These are phyloP conservation scores for Neosalanx taihuensis DNA, from an alignment of 2,797 vertebrate genomes.

Conservation along the genomic window DNA sequence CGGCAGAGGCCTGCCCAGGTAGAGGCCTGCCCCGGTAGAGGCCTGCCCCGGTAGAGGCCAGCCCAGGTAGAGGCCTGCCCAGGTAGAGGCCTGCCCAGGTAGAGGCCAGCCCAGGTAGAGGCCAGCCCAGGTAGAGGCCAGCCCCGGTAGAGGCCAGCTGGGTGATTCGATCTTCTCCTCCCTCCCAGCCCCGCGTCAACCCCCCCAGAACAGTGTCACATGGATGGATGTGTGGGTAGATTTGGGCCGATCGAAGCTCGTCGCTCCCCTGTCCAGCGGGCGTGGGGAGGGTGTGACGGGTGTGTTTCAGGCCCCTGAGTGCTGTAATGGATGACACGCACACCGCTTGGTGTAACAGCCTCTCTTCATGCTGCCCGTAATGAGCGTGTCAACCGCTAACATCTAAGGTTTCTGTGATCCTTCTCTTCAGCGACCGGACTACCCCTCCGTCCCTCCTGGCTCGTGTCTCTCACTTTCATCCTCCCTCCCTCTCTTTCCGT, in stretches of 20 bases:
- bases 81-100: no score
- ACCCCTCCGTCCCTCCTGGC: conserved; percentile 29
- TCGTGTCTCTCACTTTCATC: conserved; percentile 30
- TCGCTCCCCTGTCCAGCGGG: conserved; percentile 22
- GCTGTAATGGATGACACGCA: conserved; percentile 60
- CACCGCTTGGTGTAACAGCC: conserved; percentile 56
- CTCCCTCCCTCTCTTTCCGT: conserved; percentile 14
- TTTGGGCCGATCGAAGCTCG: conserved; percentile 40
- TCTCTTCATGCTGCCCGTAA: conserved; percentile 53
- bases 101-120: no score
- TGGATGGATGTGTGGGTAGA: conserved; percentile 43
- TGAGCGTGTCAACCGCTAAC: conserved; percentile 59
- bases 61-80: no score
- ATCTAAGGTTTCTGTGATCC: conserved; percentile 49
- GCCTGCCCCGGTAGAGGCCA: no score
- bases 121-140: no score
- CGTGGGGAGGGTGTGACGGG: conserved; percentile 35
- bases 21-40: no score
- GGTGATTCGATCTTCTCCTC: neutral
- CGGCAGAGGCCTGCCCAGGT: no score
- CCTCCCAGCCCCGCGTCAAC: conserved; percentile 17
- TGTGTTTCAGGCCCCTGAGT: conserved; percentile 40
- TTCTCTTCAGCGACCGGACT: conserved; percentile 49
- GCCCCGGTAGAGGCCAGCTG: neutral
- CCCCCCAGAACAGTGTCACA: conserved; percentile 3